Evolutionary conservation across 2,888 invertebrate genomes (phyloP).

Genomic region (Xylota sylvarum): DNA sequence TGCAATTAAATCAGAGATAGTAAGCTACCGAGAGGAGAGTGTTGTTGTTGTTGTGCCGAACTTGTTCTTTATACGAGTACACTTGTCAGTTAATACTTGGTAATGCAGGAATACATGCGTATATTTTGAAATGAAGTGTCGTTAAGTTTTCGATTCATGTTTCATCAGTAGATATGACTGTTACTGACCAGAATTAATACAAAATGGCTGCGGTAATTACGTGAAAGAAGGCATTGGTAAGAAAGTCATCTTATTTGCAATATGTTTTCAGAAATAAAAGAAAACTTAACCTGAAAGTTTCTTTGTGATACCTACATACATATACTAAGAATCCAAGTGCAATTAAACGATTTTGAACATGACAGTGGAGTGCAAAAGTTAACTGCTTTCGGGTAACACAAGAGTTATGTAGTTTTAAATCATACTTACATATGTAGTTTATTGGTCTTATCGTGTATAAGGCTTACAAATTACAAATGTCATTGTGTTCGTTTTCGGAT

Average conservation of each 20-base stretch:
- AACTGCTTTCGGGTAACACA: too few species aligned
- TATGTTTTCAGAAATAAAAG: too few species aligned
- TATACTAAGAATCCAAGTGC: too few species aligned
- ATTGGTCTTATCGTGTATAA: too few species aligned
- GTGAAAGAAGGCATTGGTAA: not conserved
- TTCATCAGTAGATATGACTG: not conserved
- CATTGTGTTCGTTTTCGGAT: too few species aligned
- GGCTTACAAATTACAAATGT: too few species aligned
- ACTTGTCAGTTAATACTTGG: not conserved
- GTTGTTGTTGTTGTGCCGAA: not conserved
- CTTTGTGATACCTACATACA: too few species aligned
- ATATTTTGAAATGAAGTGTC: not conserved
- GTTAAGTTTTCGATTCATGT: not conserved
- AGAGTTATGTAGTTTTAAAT: too few species aligned
- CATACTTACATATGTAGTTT: too few species aligned
- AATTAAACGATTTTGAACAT: too few species aligned
- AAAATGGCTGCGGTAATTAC: slow-evolving; percentile 1
- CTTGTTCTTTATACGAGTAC: not conserved
- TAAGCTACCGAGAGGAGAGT: not conserved
- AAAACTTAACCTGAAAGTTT: too few species aligned
- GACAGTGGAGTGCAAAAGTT: too few species aligned
- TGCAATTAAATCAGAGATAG: not conserved
- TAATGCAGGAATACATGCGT: not conserved
- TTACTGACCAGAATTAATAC: not conserved
- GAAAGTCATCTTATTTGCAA: not conserved